A percentile compares a stretch with the other conserved stretches of the same genome.
Evolutionary conservation across 2,888 invertebrate species (phyloP).

Genomic region (Penaeus monodon): DNA sequence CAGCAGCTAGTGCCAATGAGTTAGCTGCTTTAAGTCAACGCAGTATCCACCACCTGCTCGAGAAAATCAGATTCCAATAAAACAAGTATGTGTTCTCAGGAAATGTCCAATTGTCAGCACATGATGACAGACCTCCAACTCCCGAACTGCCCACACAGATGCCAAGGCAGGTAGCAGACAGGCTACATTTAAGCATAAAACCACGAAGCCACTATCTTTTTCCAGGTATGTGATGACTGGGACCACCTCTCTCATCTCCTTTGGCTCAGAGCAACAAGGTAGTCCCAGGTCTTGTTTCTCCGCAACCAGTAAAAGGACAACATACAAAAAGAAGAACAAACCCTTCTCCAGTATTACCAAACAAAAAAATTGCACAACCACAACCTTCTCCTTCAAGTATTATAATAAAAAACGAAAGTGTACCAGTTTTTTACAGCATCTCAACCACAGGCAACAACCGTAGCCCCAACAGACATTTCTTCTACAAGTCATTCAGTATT

Average conservation of each 20-base stretch:
- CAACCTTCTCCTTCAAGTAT: constrained; percentile 38
- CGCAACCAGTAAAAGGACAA: constrained; percentile 35
- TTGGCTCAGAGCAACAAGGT: constrained; percentile 23
- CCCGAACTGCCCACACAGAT: constrained; percentile 31
- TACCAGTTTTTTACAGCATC: not conserved
- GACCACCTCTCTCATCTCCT: constrained; percentile 31
- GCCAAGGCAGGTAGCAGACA: constrained; percentile 23
- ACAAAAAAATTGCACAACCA: constrained; percentile 32
- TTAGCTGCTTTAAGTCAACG: constrained; percentile 23
- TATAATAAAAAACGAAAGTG: constrained; percentile 17
- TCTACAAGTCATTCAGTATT: constrained; percentile 37
- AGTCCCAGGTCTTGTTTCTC: constrained; percentile 29
- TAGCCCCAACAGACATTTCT: constrained; percentile 27
- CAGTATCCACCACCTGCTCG: constrained; percentile 26
- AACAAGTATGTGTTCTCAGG: constrained; percentile 20
- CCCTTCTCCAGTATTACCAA: constrained; percentile 43
- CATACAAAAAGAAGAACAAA: constrained; percentile 16
- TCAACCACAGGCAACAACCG: not conserved
- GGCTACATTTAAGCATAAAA: constrained; percentile 20
- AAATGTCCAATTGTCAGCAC: constrained; percentile 24
- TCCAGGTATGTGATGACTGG: constrained; percentile 30
- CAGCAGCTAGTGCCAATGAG: constrained; percentile 35
- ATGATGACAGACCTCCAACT: constrained; percentile 32
- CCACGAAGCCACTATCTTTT: constrained; percentile 33
- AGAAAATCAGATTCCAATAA: constrained; percentile 34